phyloP scores from a whole-genome alignment of 1,140 invertebrate genomes.

The Chelonus insularis region DNA sequence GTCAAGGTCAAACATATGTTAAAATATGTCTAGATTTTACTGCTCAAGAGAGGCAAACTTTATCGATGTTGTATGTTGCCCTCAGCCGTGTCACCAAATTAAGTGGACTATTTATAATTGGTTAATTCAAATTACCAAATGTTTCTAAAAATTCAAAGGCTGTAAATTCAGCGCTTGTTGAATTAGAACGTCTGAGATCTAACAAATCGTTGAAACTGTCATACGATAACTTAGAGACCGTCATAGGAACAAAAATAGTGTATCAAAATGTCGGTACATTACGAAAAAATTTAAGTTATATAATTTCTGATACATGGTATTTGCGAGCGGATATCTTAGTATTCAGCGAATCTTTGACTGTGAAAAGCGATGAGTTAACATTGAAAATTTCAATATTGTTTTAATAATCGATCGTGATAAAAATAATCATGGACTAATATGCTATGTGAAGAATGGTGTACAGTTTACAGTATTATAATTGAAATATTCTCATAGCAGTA shows the following conservation, averaged over 20 bases:
- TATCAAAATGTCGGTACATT: slow-evolving; percentile 8
- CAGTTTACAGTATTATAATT: too few species aligned
- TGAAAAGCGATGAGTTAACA: background rate
- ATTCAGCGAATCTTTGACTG: background rate
- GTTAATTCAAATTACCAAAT: slow-evolving; percentile 9
- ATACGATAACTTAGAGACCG: background rate
- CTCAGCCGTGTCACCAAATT: slow-evolving; percentile 25
- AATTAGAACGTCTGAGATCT: background rate
- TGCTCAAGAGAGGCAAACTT: slow-evolving; percentile 7
- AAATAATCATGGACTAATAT: background rate
- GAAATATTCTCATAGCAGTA: too few species aligned
- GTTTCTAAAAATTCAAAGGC: background rate
- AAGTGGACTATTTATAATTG: slow-evolving; percentile 21
- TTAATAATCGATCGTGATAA: background rate
- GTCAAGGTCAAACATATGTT: slow-evolving; percentile 34
- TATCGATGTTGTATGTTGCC: slow-evolving; percentile 28
- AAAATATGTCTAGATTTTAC: slow-evolving; percentile 22
- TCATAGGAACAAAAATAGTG: background rate
- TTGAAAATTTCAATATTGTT: background rate
- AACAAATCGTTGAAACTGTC: background rate
- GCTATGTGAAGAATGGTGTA: background rate
- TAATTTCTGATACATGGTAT: slow-evolving; percentile 6
- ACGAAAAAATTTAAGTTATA: background rate
- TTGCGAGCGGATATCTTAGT: slow-evolving; percentile 8
- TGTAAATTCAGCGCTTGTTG: background rate